Percentiles rank a stretch among this genome's conserved stretches.
Conservation (phyloP, 2,888 invertebrate species). For the Shargacucullia verbasci region DNA sequence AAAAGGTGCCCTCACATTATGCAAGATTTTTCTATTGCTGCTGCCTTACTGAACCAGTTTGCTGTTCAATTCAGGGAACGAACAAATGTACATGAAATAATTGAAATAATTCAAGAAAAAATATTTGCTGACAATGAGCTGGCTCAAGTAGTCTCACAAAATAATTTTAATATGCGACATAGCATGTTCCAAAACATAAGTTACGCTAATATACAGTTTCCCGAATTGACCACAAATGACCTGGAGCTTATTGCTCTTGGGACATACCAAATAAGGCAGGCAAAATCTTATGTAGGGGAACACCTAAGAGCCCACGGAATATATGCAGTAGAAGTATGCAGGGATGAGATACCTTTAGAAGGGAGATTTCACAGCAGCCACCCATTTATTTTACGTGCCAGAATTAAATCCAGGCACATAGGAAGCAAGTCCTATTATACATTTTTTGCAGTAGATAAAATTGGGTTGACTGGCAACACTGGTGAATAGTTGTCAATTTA, state of each 20-base stretch:
- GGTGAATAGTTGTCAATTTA: no score
- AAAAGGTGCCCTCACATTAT: no score
- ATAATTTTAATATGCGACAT: not conserved
- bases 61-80: no score
- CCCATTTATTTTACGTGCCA: conserved; percentile 1
- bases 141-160: not conserved
- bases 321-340: not conserved
- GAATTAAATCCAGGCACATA: conserved; percentile 1
- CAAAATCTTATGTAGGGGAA: not conserved
- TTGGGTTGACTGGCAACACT: no score
- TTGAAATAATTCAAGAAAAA: no score
- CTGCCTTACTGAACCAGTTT: no score
- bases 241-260: not conserved
- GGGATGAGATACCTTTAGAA: not conserved
- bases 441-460: not conserved
- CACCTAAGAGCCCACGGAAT: conserved; percentile 1
- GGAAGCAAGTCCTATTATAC: not conserved
- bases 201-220: no score
- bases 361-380: not conserved
- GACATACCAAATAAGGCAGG: not conserved
- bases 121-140: no score
- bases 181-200: not conserved
- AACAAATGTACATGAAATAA: no score
- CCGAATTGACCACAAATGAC: no score
- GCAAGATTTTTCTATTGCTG: no score